Conservation (phyloP, 2,113 vertebrate species). For the Channa maculata region DNA sequence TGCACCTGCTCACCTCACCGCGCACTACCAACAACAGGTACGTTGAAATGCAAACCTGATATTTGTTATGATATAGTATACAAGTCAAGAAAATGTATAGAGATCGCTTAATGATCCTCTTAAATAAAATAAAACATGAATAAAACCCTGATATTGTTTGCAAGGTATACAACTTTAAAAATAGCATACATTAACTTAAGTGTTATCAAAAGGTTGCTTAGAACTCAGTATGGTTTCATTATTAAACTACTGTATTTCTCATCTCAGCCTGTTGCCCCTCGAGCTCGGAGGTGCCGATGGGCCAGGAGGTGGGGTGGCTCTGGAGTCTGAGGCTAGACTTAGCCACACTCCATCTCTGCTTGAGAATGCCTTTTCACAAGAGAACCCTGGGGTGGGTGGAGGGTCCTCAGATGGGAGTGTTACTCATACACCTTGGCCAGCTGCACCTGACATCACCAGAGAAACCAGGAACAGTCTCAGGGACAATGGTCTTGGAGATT, state of each 20-base stretch:
- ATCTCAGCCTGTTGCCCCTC: slow-evolving; percentile 83
- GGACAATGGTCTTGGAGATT: slow-evolving; percentile 82
- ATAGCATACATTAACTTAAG: too few relatives aligned
- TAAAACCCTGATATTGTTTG: too few relatives aligned
- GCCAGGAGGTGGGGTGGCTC: slow-evolving; percentile 74
- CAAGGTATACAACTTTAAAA: too few relatives aligned
- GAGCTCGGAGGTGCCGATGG: slow-evolving; percentile 82
- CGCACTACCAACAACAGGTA: slow-evolving; percentile 81
- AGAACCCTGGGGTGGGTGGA: slow-evolving; percentile 79
- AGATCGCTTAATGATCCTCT: not conserved
- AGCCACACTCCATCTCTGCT: slow-evolving; percentile 89
- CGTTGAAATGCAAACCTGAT: not conserved
- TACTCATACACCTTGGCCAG: slow-evolving; percentile 90
- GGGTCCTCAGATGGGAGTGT: slow-evolving; percentile 81
- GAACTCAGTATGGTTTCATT: not conserved
- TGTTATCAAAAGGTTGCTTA: too few relatives aligned
- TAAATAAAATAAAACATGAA: not conserved
- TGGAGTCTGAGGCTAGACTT: slow-evolving; percentile 85
- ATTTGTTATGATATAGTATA: not conserved
- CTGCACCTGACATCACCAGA: slow-evolving; percentile 96
- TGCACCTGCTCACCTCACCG: slow-evolving; percentile 92
- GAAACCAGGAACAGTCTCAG: slow-evolving; percentile 92
- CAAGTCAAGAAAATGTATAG: not conserved
- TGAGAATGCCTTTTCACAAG: slow-evolving; percentile 91
- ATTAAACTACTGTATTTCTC: not conserved